Percentiles rank a stretch among this genome's conserved stretches.
Conservation (phyloP, 2,888 invertebrate species). For the Eupithecia abbreviata region DNA sequence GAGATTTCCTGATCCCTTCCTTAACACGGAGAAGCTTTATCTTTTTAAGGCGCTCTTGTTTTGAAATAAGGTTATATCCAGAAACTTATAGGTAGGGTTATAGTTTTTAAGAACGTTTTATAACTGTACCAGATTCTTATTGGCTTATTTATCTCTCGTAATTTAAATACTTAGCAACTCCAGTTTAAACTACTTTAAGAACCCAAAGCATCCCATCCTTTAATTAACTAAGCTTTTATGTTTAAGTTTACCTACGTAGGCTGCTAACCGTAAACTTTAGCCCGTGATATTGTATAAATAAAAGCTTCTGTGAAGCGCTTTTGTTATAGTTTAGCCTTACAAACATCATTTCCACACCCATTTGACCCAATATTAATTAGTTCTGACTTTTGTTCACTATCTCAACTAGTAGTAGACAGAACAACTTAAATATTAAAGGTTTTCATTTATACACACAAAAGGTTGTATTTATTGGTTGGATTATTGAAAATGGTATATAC, state of each 20-base stretch:
- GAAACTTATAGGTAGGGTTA: not conserved
- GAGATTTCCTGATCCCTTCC: constrained; percentile 41
- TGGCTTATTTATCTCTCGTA: not conserved
- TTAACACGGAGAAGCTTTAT: constrained; percentile 19
- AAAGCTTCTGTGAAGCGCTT: not conserved
- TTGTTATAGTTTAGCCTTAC: not conserved
- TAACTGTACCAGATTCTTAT: not conserved
- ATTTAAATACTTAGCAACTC: not conserved
- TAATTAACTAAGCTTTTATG: not conserved
- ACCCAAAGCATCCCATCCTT: not conserved
- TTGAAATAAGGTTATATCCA: not conserved
- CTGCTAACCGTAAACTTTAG: constrained; percentile 7
- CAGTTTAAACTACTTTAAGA: not conserved
- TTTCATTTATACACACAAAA: not conserved
- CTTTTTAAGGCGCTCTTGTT: constrained; percentile 12
- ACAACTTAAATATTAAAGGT: not conserved
- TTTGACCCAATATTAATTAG: not conserved
- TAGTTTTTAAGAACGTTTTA: not conserved
- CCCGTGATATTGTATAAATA: not conserved
- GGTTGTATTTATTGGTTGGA: not conserved
- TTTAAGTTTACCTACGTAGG: not conserved
- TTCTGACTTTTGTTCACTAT: not conserved
- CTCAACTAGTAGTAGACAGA: constrained; percentile 1
- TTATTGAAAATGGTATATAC: not conserved
- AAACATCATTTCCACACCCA: not conserved